These are phyloP conservation scores for Ennomos fuscantarius DNA, from an alignment of 2,888 invertebrate species.

Conservation along the genomic window DNA sequence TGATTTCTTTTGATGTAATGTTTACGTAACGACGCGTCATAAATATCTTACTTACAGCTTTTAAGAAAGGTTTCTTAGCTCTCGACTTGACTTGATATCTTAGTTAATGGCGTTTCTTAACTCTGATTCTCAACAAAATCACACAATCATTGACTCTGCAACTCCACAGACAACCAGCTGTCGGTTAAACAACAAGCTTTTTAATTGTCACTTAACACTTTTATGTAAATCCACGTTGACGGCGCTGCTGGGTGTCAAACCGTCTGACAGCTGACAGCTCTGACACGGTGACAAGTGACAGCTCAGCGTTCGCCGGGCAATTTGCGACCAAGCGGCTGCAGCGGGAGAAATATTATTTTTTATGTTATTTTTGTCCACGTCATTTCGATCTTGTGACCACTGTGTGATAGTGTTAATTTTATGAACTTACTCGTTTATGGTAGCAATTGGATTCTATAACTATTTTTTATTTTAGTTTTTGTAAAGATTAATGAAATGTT, in stretches of 20 bases:
- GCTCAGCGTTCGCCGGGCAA: constrained; percentile 68
- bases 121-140: constrained; percentile 7
- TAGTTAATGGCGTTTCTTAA: not conserved
- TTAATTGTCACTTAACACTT: constrained; percentile 74
- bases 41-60: too few relatives aligned
- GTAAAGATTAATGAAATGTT: too few relatives aligned
- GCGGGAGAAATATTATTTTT: constrained; percentile 60
- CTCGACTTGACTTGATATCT: not conserved
- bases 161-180: constrained; percentile 20
- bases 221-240: constrained; percentile 76
- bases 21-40: too few relatives aligned
- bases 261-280: constrained; percentile 63
- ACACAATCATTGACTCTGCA: constrained; percentile 31
- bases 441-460: not conserved
- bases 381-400: constrained; percentile 38
- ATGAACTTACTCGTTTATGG: constrained; percentile 11
- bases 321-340: constrained; percentile 66
- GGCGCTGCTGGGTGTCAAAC: constrained; percentile 62
- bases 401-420: constrained; percentile 37
- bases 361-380: constrained; percentile 45
- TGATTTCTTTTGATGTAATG: too few relatives aligned
- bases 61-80: constrained; percentile 51
- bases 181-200: constrained; percentile 55
- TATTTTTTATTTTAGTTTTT: not conserved
- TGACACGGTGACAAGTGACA: constrained; percentile 75